Percentiles rank a stretch among this genome's conserved stretches.
These are phyloP conservation scores for Melolontha melolontha DNA, from an alignment of 2,888 invertebrate genomes.

Conservation along the genomic window DNA sequence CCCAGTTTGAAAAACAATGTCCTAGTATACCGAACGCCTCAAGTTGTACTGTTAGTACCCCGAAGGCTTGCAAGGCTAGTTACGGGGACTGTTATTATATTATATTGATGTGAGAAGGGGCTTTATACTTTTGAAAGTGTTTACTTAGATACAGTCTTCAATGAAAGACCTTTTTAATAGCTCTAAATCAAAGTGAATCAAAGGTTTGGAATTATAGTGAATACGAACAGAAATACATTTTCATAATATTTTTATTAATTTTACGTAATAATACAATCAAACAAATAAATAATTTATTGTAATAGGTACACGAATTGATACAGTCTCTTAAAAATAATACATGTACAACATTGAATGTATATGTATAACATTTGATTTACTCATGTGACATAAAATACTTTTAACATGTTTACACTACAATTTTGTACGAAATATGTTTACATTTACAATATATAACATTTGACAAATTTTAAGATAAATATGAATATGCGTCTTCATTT, in stretches of 20 bases:
- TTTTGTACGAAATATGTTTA: conserved; percentile 4
- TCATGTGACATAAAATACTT: conserved; percentile 25
- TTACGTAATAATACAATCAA: conserved; percentile 19
- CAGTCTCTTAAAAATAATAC: conserved; percentile 36
- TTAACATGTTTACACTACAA: conserved; percentile 19
- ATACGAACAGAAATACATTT: neutral
- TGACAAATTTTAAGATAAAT: conserved; percentile 9
- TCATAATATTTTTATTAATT: conserved; percentile 14
- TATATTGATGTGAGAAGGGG: too few relatives aligned
- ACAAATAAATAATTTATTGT: conserved; percentile 20
- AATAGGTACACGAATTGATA: conserved; percentile 22
- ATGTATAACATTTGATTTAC: conserved; percentile 6
- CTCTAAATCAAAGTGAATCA: neutral
- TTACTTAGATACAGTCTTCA: too few relatives aligned
- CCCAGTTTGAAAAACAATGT: too few relatives aligned
- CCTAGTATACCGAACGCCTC: too few relatives aligned
- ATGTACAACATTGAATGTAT: conserved; percentile 13
- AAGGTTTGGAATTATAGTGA: too few relatives aligned
- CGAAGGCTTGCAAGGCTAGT: too few relatives aligned
- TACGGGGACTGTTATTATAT: too few relatives aligned
- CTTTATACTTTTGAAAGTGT: too few relatives aligned
- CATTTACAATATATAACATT: conserved; percentile 1
- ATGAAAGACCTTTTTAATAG: too few relatives aligned
- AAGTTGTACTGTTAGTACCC: too few relatives aligned
- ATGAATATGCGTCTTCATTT: conserved; percentile 30